Evolutionary conservation across 2,888 invertebrate genomes (phyloP).

Genomic region (Eupithecia exiguata): DNA sequence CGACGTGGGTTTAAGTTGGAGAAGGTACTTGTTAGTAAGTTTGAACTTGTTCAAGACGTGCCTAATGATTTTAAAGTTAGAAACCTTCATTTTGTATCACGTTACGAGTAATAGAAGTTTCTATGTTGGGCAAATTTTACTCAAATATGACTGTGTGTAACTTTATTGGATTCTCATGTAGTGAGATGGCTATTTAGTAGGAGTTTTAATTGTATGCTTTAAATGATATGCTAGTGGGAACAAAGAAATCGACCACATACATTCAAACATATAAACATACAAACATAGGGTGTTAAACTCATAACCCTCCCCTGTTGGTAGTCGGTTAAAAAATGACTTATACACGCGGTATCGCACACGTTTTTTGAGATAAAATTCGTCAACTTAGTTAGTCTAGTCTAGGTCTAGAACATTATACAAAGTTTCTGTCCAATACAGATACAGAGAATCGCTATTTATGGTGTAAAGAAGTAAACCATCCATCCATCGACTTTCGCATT

Average conservation of each 20-base stretch:
- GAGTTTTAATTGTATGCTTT: too few species aligned
- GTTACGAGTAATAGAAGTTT: constrained; percentile 4
- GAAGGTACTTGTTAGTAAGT: constrained; percentile 26
- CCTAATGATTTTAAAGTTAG: constrained; percentile 16
- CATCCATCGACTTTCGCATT: not conserved
- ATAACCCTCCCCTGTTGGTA: too few species aligned
- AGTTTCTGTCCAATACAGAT: not conserved
- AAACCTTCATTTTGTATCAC: constrained; percentile 7
- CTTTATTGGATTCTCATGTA: not conserved
- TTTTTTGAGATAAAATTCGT: not conserved
- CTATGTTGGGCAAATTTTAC: not conserved
- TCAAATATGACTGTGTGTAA: not conserved
- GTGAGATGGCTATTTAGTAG: not conserved
- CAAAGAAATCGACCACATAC: too few species aligned
- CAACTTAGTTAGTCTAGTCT: too few species aligned
- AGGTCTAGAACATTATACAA: not conserved
- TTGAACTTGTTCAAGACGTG: constrained; percentile 25
- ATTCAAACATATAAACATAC: too few species aligned
- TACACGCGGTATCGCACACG: too few species aligned
- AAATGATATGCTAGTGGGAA: too few species aligned
- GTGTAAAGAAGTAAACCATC: not conserved
- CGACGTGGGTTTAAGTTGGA: constrained; percentile 46
- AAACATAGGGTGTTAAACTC: too few species aligned
- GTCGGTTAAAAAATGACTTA: too few species aligned
- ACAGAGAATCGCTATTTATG: too few species aligned